Evolutionary conservation across 1,140 invertebrate species (phyloP), one percentile per base, ranked within the genome.

Genomic region (Camponotus floridanus): DNA sequence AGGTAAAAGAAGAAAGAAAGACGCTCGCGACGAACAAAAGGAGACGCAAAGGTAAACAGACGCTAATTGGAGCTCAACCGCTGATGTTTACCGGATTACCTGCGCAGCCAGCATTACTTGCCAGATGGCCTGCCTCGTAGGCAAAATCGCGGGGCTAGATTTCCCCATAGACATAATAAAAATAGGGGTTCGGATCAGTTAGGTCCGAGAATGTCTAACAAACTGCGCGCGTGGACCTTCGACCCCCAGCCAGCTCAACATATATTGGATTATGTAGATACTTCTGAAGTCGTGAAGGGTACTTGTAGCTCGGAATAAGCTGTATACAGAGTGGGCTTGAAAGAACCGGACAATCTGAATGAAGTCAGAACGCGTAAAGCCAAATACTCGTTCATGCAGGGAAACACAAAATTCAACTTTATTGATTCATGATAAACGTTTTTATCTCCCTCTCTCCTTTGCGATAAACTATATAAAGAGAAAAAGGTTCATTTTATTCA

Each of bases 81-180:
- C 78, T 67, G 85, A 87, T 91, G 90, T 92, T 89, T 90, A 86
- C 91, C 87, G 86, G 86, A 92, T 90, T 91, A 90, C 89, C 81
- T 85, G 81, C 83, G 68, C 68, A 78, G 87, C 74, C 85, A 74
- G 85, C 88, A 85, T 90, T 90, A 87, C 90, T 91, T 87, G 90
- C 89, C 93, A 94, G 93, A 93, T 93, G 92, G 90, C 89, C 87
- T 79, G 68, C 57, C 48, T 85, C 74, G 84, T 84, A 88, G 84
- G 81, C 84, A 83, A 90, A 84, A 81, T 76, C 76, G 39, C 68
- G 84, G 86, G 83, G 84, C 87, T 93, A 92, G 92, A 93, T 93
- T 93, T 93, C 92, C 92, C 92, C 88, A 87, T 92, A 92, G 92
- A 92, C 92, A 89, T 86, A 93, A 91, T 93, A 94, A 93, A 94